Conservation (phyloP, 1,140 invertebrate genomes). For the Tenebrio molitor region DNA sequence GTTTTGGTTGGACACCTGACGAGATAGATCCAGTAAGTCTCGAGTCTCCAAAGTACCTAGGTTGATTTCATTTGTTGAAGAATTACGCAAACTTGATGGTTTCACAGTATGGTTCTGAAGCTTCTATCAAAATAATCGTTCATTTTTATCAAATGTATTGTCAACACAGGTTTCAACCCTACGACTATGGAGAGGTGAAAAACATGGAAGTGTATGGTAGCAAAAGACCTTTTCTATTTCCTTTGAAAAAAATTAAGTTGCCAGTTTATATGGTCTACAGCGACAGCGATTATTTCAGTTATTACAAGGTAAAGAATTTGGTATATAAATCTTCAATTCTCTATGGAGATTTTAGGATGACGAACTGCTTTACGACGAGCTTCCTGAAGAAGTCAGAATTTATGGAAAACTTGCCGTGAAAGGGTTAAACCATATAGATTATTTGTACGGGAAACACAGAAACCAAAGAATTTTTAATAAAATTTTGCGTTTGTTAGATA, state of each 20-base stretch:
- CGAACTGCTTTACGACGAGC: background rate
- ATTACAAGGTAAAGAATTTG: background rate
- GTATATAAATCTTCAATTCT: too few relatives aligned
- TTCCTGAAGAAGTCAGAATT: background rate
- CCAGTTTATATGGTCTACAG: constrained; percentile 1
- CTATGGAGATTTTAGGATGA: background rate
- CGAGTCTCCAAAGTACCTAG: background rate
- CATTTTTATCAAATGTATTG: constrained; percentile 11
- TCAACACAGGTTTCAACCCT: background rate
- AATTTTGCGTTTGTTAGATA: too few relatives aligned
- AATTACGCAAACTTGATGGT: background rate
- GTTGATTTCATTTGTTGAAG: background rate
- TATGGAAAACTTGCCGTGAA: background rate
- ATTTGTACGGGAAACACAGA: background rate
- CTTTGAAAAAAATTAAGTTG: background rate
- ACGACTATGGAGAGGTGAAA: constrained; percentile 1
- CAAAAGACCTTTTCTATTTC: too few relatives aligned
- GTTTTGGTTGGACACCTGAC: constrained; percentile 8
- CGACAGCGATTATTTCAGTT: background rate
- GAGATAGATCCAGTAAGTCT: constrained; percentile 15
- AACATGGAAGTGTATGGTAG: background rate
- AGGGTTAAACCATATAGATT: background rate
- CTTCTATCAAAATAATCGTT: background rate
- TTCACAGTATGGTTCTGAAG: background rate
- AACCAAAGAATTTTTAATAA: background rate